These are phyloP conservation scores for Chelonus formosanus DNA, from an alignment of 2,888 invertebrate species.

Conservation along the genomic window DNA sequence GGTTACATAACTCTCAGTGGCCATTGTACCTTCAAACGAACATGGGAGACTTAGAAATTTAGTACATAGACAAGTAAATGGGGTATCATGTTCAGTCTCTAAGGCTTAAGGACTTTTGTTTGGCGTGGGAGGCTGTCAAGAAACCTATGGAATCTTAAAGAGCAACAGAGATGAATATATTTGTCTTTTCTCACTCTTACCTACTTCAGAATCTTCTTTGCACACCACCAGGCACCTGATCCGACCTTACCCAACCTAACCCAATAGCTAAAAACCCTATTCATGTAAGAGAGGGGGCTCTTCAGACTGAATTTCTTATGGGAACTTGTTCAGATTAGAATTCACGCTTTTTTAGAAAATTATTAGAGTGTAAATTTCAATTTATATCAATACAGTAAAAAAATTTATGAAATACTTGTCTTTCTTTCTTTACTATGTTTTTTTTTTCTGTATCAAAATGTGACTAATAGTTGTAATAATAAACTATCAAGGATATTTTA, in stretches of 20 bases:
- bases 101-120: constrained; percentile 65
- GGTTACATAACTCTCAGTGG: constrained; percentile 59
- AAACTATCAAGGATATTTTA: too few species aligned
- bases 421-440: neutral
- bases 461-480: too few species aligned
- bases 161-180: constrained; percentile 26
- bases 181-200: constrained; percentile 41
- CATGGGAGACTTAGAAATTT: constrained; percentile 57
- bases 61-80: constrained; percentile 62
- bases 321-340: constrained; percentile 21
- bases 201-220: constrained; percentile 33
- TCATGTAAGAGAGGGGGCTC: constrained; percentile 20
- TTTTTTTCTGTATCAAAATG: too few species aligned
- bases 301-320: constrained; percentile 33
- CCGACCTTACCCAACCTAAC: constrained; percentile 49
- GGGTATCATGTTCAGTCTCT: constrained; percentile 64
- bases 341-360: constrained; percentile 1
- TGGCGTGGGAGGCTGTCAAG: constrained; percentile 62
- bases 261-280: constrained; percentile 33
- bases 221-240: constrained; percentile 48
- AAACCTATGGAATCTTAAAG: constrained; percentile 25
- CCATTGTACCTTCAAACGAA: constrained; percentile 25
- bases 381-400: too few species aligned
- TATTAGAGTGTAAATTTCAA: constrained; percentile 21
- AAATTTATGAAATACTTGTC: too few species aligned